Evolutionary conservation across 2,797 vertebrate species (phyloP), one percentile per base, ranked within the genome.

Genomic region (Morus bassanus): DNA sequence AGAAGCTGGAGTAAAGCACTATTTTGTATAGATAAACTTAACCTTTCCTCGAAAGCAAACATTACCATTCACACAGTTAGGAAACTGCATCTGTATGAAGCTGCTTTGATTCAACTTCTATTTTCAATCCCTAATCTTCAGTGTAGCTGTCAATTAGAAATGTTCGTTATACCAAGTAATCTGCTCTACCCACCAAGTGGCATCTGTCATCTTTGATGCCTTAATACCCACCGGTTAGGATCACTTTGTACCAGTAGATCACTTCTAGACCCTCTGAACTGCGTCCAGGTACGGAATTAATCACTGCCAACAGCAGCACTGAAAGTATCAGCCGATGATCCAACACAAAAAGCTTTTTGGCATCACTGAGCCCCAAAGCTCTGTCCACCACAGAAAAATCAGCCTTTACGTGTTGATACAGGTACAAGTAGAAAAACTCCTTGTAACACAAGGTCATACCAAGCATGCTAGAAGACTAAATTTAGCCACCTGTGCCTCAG

Each of bases 401-500:
- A 79, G 74, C 24, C 3, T 45, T 67, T 56, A 56, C 0, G 0
- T 60, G 79, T 57, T 63, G 68, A 41, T 33, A 48, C 5, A 43
- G 86, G 79, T 3, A 82, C 18, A 43, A 91, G 81, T 1, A 82
- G 57, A 33, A 57, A 25, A 51, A 85, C 81, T 91, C 92, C 72
- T 93, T 83, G 56, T 21, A 61, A 30, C 59, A 77, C 75, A 89
- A 97, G 95, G 95, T 93, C 95, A 73, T 3, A 57, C 35, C 56
- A 31, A 74, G 84, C 91, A 85, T 13, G 10, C 78, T 80, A 46
- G 35, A 76, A 92, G 56, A 89, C 93, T 96, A 92, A 91, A 91
- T 93, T 96, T 94, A 96, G 91, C 92, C 84, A 92, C 91, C 89
- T 73, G 65, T 87, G 92, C 95, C 95, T 87, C 81, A 70, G 88